Evolutionary conservation across 1,140 invertebrate genomes (phyloP), one percentile per base, ranked within the genome.

Genomic region (Tribolium madens): DNA sequence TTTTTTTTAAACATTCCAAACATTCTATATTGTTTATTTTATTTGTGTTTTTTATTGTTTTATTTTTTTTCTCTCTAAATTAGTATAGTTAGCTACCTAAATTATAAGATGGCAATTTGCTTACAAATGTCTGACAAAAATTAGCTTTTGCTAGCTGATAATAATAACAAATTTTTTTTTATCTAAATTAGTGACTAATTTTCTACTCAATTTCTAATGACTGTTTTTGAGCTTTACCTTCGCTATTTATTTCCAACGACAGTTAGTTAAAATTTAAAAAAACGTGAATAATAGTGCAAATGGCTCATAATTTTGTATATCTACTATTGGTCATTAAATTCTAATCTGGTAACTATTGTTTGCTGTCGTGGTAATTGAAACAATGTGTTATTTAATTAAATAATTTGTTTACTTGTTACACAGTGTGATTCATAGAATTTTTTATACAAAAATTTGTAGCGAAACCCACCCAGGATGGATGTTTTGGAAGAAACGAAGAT

Each of bases 401-500:
- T 26, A 26, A 26, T 26, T 26, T 26, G 21, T 26, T 26, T 26
- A 5, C 6, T 26, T 5, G 21, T 26, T 26, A 26, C 21, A 26
- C 21, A 26, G 3, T 2, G 3, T 26, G 21, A 26, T 26, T 26
- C 6, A 26, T 4, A 26, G 3, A 26, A 26, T 26, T 26, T 21
- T 21, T 3, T 3, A 21, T n/a, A n/a, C n/a, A n/a, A n/a, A n/a
- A n/a, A n/a, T n/a, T 48, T 76, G 69, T 75, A 75, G 36, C n/a
- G 48, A 53, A 52, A 48, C 21, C 48, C n/a, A 36, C 50, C 70
- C 83, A 71, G 17, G 88, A 82, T 92, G 91, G 90, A 88, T 87
- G 72, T 92, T 93, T 84, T 93, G 92, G 92, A 88, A 88, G 52
- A 90, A 90, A 78, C 87, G 92, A 80, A 87, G 94, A 60, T 92